Conservation (phyloP, 2,888 invertebrate genomes). For the Patella ulyssiponensis region DNA sequence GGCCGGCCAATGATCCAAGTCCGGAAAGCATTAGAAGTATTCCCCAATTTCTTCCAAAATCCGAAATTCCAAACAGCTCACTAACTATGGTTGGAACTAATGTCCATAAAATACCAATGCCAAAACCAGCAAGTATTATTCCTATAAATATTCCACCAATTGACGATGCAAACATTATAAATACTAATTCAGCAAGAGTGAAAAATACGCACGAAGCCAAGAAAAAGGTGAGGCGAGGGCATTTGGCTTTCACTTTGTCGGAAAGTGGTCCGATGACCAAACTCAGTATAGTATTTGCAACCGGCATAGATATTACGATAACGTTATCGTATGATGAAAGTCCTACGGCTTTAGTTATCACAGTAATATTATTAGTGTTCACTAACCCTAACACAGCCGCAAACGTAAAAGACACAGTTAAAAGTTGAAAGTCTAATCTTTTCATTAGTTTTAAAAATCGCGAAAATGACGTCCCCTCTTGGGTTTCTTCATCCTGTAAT, state of each 20-base stretch:
- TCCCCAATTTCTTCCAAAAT: constrained; percentile 2
- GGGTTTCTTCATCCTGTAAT: background rate
- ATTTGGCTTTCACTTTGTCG: background rate
- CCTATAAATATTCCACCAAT: background rate
- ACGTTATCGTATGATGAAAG: background rate
- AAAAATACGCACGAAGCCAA: background rate
- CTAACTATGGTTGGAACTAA: constrained; percentile 4
- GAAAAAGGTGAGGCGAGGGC: background rate
- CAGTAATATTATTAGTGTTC: constrained; percentile 5
- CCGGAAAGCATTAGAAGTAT: background rate
- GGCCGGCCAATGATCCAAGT: background rate
- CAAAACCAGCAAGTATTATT: background rate
- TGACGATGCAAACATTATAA: background rate
- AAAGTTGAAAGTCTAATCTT: background rate
- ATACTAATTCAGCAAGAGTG: background rate
- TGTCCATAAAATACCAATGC: background rate
- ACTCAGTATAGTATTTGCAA: background rate
- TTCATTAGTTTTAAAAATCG: background rate
- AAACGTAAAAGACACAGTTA: background rate
- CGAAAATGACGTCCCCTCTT: background rate
- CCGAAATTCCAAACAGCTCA: background rate
- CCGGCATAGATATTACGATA: background rate
- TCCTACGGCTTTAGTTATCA: background rate
- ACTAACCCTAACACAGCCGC: background rate
- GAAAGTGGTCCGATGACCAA: background rate